Conservation (phyloP, 2,888 invertebrate genomes). For the Phaedon cochleariae region DNA sequence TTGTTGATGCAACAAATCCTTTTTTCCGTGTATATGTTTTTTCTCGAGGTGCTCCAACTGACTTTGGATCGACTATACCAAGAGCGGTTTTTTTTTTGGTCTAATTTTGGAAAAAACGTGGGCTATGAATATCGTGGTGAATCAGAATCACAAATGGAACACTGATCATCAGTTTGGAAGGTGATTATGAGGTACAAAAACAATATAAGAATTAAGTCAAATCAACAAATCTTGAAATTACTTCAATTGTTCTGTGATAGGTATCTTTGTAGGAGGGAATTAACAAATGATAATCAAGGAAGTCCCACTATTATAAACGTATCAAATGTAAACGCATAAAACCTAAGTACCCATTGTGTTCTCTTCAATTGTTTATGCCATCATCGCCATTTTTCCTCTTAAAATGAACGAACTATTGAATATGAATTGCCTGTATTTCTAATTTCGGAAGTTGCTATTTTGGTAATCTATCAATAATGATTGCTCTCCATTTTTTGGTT, state of each 20-base stretch:
- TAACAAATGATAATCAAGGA: constrained; percentile 21
- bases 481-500: too few relatives aligned
- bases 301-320: constrained; percentile 7
- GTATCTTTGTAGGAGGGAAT: neutral
- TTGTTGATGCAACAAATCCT: too few relatives aligned
- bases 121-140: too few relatives aligned
- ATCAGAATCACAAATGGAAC: too few relatives aligned
- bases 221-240: neutral
- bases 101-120: too few relatives aligned
- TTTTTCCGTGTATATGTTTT: too few relatives aligned
- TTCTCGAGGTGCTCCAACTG: too few relatives aligned
- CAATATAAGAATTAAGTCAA: neutral
- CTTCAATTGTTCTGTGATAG: neutral
- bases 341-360: constrained; percentile 22
- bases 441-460: neutral
- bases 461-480: too few relatives aligned
- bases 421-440: too few relatives aligned
- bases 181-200: neutral
- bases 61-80: too few relatives aligned
- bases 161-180: neutral
- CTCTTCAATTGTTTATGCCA: constrained; percentile 13
- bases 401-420: too few relatives aligned
- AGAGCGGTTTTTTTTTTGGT: too few relatives aligned
- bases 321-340: constrained; percentile 24
- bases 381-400: neutral